Base-by-base conservation (phyloP, 37 sponge, comb jelly and placozoan species). In the Axinella damicornis region DNA sequence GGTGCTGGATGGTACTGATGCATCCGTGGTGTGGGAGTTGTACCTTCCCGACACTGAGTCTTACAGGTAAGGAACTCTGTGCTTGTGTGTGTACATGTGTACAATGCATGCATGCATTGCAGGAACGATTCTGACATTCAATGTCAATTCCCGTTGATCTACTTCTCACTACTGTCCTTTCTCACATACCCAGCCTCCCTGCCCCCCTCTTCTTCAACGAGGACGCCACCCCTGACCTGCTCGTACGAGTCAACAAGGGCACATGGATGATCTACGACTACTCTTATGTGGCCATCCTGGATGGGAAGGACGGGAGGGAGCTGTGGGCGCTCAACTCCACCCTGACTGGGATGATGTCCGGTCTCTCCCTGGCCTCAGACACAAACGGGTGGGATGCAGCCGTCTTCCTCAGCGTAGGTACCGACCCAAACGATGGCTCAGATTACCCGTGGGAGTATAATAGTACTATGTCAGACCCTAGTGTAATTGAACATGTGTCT, bases 241-340 rank as follows among this genome's bases (percentile, higher is more conserved):
- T 95, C 0, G 41, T 95, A 0, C 74, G 91, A 25, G 69, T 77
- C 22, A 91, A 89, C 74, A 40, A 66, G 17, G 95, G 95, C 6
- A 74, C n/a, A 18, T 91, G 92, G 95, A 57, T 58, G 21, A 65
- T 24, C 13, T 94, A 91, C 71, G 53, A 87, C 17, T 72, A 69
- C 55, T 89, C 95, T 21, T 58, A 75, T n/a, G 24, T 85, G 17
- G 74, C 37, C 35, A 63, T 95, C 16, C 73, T 92, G 60, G 95
- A 95, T 38, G 95, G 95, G 0, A 21, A 21, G 0, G 68, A 70
- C 46, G 95, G 95, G 2, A 24, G 60, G 1, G 35, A 36, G 17
- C 85, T 95, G 13, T 95, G 95, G 95, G 36, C 67, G 15, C 30
- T 85, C n/a, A 65, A 82, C 67, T 90, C 92, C 32, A 70, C 82